Base-by-base conservation (phyloP, 2,113 vertebrate species). In the Xiphophorus hellerii region DNA sequence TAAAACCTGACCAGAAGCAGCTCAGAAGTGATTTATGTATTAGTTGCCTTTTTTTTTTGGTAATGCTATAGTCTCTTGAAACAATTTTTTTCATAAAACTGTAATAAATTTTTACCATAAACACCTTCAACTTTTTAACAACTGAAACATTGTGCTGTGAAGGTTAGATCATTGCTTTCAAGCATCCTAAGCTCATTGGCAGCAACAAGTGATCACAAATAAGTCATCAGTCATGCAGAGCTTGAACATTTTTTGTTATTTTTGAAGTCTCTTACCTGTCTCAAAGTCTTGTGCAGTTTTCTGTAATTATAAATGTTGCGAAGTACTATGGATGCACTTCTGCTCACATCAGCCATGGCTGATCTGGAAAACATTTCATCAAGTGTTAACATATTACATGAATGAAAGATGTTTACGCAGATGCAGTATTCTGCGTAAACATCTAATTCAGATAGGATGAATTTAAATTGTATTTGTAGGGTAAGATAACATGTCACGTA, bases 261-360 rank as follows among this genome's bases (percentile, higher is more conserved):
- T 58, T 9, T n/a, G 17, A 3, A 12, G 33, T 65, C 10, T 90
- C 94, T 0, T 89, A 99, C 98, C 87, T 73, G 66, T 84, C 92
- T 95, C 92, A 95, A 98, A 48, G 95, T 90, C 48, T 90, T 96
- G 90, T 97, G 97, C 62, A 98, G 94, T 88, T 97, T 97, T 92
- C 83, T 96, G 93, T 99, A 98, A 68, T 97, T 96, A 95, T 94
- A 98, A 95, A 99, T 96, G 91, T 99, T 99, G 89, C 87, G 91
- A 81, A 99, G 89, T 62, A 99, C 97, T 64, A 96, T 98, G 68
- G 94, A 84, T 0, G 97, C 96, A 0, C 97, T 96, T 62, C 94
- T 92, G 72, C 95, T 97, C 39, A 14, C 13, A 14, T 42, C 39
- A 64, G 92, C 81, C 0, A 89, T 95, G n/a, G 86, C 93, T 0